Base-by-base conservation (phyloP, 2,113 vertebrate genomes). In the Paracanthobrama guichenoti region DNA sequence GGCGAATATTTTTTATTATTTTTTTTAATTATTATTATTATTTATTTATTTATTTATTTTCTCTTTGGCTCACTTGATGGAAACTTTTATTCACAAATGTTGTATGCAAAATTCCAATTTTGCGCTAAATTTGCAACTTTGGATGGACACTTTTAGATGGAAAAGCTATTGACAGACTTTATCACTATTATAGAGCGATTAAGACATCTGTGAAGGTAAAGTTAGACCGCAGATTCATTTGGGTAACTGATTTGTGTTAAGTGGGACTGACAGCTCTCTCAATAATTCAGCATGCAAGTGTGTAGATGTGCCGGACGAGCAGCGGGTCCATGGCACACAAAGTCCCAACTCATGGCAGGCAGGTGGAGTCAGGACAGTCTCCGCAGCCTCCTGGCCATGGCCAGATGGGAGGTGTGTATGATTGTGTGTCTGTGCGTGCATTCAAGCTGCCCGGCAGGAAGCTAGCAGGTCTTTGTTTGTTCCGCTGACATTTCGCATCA, bases 201-300 rank as follows among this genome's bases (percentile, higher is more conserved):
- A 67, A 67, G 53, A 53, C 57, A 64, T 84, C 59, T 77, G 20
- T 84, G 10, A n/a, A 35, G 48, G 48, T 48, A 16, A 16, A 59
- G 50, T 48, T 48, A 28, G 72, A 50, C n/a, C 5, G 50, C 55
- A 24, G 8, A 67, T 73, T 71, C 12, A 42, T 59, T 35, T 55
- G 46, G 39, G 26, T 53, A 28, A 35, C 26, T 28, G 69, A 39
- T 78, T 67, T 59, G 59, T 55, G 42, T 55, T 86, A 83, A 86
- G 20, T 24, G 46, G 55, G 73, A 86, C 73, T 74, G 87, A 88
- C 87, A 88, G 87, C 73, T 78, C 73, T 81, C 44, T 88, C 55
- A 77, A 88, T 88, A 84, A 86, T 88, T 88, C 57, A 78, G 81
- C 26, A 79, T 77, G 39, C 28, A 60, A 71, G 79, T 42, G 79